Base-by-base conservation (phyloP, 2,888 invertebrate genomes). In the Pristionchus mayeri region DNA sequence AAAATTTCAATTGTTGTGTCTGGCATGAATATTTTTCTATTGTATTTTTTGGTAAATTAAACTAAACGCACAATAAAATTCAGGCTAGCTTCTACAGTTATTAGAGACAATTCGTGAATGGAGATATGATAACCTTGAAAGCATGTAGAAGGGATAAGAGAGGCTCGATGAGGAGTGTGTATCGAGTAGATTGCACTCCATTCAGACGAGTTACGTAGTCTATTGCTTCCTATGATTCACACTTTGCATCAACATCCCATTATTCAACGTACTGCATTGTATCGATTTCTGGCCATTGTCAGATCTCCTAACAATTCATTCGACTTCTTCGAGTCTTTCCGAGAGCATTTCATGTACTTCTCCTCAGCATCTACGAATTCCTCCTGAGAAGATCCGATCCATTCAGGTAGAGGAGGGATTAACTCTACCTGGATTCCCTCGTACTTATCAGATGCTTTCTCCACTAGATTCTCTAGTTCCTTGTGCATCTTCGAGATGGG, bases 301-400 rank as follows among this genome's bases (percentile, higher is more conserved):
- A 84, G 84, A 13, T 84, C 84, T 40, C 75, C 75, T 2, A 57
- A 48, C 3, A 54, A 7, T 54, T 84, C 84, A 34, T 37, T 40
- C 75, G 54, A 54, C 13, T 75, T 84, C 54, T 84, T 84, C 9
- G 71, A 52, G 18, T 84, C 84, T 34, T 84, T 84, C 18, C 75
- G 48, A 24, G 75, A 71, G 13, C 24, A 30, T 44, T 54, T 50
- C 50, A 84, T 57, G 40, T 71, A 84, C n/a, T 75, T 84, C 24
- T 84, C 84, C 52, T 84, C 84, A 21, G 75, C 84, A 24, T 84
- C 84, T 11, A 84, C 34, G 16, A 84, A 52, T 27, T 71, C 84
- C 52, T 71, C 84, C 84, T 84, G 54, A 9, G 75, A 82, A 30
- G 21, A 0, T 30, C 27, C 3, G 7, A 48, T 48, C 27, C 24